Base-by-base conservation (phyloP, 1,140 invertebrate genomes). In the Melitaea cinxia region DNA sequence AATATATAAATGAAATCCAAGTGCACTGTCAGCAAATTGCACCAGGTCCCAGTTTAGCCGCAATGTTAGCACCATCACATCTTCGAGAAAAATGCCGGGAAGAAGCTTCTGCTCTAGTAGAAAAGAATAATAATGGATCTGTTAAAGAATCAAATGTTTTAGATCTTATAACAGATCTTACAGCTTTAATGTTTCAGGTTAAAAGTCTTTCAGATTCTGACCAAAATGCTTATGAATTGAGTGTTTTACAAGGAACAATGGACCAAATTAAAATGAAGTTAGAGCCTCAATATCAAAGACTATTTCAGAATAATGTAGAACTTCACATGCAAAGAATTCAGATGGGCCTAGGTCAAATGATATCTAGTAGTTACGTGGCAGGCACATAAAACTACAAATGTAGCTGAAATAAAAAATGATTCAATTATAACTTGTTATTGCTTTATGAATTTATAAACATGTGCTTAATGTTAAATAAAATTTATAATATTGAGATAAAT, bases 311-410 rank as follows among this genome's bases (percentile, higher is more conserved):
- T 90, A 94, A 94, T 80, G 95, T 99, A 10, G 97, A 99, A 91
- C 94, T 97, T 70, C 97, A 98, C 71, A 95, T 98, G 92, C 96
- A 98, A 80, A 96, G 97, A 80, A 98, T 99, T 75, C 96, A 98
- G 85, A 93, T 95, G 81, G 96, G 96, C 47, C 89, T 97, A 37
- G 95, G 94, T 1, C 83, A 87, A 71, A 82, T 85, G 68, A 75
- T 74, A 56, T 70, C 80, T 28, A 85, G 60, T 61, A 81, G 72
- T 75, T 84, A 73, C 68, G 59, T 81, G 55, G 63, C 75, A 60
- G 72, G 83, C 45, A 80, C 76, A 78, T 87, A 83, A 75, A 59
- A 64, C 33, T 62, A 70, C 10, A 28, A 35, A 23, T 35, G n/a
- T 49, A 12, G n/a, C 39, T 26, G 45, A 45, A 39, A 30, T 33